Conservation (phyloP, 2,888 invertebrate genomes). For the Podotricha telesiphe region DNA sequence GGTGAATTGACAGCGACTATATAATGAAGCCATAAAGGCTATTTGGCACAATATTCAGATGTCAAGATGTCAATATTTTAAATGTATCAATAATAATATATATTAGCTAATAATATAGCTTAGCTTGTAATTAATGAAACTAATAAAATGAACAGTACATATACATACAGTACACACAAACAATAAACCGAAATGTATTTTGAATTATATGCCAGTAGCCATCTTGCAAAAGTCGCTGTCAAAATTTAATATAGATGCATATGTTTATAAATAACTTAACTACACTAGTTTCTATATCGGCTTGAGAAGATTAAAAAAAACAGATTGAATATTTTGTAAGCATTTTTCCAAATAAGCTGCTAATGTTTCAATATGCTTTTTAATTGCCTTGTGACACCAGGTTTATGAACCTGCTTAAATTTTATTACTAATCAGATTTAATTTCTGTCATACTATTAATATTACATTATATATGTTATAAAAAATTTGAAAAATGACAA, state of each 20-base stretch:
- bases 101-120: too few relatives aligned
- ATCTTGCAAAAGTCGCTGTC: background rate
- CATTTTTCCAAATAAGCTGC: constrained; percentile 10
- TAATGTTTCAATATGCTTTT: background rate
- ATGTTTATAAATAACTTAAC: background rate
- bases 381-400: background rate
- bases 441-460: background rate
- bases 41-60: too few relatives aligned
- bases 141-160: too few relatives aligned
- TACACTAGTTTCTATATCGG: constrained; percentile 1
- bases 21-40: too few relatives aligned
- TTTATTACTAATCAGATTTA: background rate
- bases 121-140: too few relatives aligned
- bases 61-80: too few relatives aligned
- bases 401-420: background rate
- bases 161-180: too few relatives aligned
- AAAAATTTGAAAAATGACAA: too few relatives aligned
- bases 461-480: background rate
- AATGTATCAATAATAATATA: too few relatives aligned
- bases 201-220: background rate
- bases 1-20: background rate
- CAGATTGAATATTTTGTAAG: constrained; percentile 13
- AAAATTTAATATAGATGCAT: background rate
- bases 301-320: constrained; percentile 3
- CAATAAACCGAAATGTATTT: too few relatives aligned